Percentiles rank a stretch among this genome's conserved stretches.
These are phyloP conservation scores for Rhamphomyia laevipes DNA, from an alignment of 2,888 invertebrate genomes.

Conservation along the genomic window DNA sequence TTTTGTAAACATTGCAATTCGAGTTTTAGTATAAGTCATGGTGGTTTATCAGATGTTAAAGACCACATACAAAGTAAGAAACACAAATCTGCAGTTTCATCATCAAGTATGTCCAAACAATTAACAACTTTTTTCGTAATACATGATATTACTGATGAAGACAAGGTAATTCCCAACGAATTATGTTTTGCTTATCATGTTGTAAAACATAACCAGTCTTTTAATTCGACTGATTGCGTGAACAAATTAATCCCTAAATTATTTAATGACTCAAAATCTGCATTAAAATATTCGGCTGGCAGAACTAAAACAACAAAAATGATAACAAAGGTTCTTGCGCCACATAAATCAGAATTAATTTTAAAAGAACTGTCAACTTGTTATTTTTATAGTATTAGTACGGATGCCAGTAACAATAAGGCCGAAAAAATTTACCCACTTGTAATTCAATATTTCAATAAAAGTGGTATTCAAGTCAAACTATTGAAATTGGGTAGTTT, in stretches of 20 bases:
- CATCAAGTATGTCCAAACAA: too few relatives aligned
- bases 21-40: conserved; percentile 5
- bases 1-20: conserved; percentile 3
- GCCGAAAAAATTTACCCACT: not conserved
- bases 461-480: conserved; percentile 1
- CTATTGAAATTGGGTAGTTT: conserved; percentile 2
- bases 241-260: conserved; percentile 3
- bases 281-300: conserved; percentile 1
- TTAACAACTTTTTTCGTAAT: too few relatives aligned
- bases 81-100: too few relatives aligned
- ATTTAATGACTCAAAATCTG: conserved; percentile 1
- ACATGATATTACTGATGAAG: conserved; percentile 2
- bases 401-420: conserved; percentile 4
- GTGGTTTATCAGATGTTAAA: too few relatives aligned
- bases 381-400: conserved; percentile 3
- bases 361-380: not conserved
- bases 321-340: not conserved
- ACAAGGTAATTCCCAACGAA: conserved; percentile 2
- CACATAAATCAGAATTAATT: conserved; percentile 1
- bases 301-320: not conserved
- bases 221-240: conserved; percentile 1
- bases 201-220: conserved; percentile 2
- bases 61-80: too few relatives aligned
- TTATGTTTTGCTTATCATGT: not conserved
- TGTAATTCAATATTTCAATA: conserved; percentile 2